Conservation (phyloP, 2,888 invertebrate species). For the Polydrusus cervinus region DNA sequence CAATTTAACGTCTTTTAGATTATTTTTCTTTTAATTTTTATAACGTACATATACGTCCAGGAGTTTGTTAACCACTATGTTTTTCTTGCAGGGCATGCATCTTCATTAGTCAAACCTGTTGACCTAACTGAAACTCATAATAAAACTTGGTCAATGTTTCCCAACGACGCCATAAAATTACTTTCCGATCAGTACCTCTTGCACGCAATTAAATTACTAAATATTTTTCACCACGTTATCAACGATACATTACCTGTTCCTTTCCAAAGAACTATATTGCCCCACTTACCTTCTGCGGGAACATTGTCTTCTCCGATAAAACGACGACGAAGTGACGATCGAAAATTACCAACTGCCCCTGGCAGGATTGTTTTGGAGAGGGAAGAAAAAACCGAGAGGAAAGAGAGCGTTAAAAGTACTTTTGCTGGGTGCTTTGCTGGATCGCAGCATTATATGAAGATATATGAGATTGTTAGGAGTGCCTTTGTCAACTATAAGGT, state of each 20-base stretch:
- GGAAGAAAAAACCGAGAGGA: slow-evolving; percentile 66
- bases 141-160: slow-evolving; percentile 69
- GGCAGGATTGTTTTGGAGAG: slow-evolving; percentile 40
- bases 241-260: slow-evolving; percentile 79
- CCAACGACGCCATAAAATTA: slow-evolving; percentile 71
- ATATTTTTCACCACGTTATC: slow-evolving; percentile 83
- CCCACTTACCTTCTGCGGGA: slow-evolving; percentile 72
- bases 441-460: slow-evolving; percentile 87
- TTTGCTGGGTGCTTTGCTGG: slow-evolving; percentile 78
- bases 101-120: slow-evolving; percentile 56
- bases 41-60: too few relatives aligned
- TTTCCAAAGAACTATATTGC: slow-evolving; percentile 72
- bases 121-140: slow-evolving; percentile 55
- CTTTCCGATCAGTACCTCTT: slow-evolving; percentile 79
- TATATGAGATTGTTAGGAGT: slow-evolving; percentile 86
- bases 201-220: slow-evolving; percentile 81
- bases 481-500: slow-evolving; percentile 93
- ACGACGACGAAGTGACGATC: slow-evolving; percentile 69
- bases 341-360: slow-evolving; percentile 58
- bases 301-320: slow-evolving; percentile 71
- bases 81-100: slow-evolving; percentile 59
- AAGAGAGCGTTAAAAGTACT: slow-evolving; percentile 61
- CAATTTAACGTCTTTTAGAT: too few relatives aligned
- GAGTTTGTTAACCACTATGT: too few relatives aligned
- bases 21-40: too few relatives aligned